Conservation (phyloP, 2,888 invertebrate genomes). For the Drepana falcataria region DNA sequence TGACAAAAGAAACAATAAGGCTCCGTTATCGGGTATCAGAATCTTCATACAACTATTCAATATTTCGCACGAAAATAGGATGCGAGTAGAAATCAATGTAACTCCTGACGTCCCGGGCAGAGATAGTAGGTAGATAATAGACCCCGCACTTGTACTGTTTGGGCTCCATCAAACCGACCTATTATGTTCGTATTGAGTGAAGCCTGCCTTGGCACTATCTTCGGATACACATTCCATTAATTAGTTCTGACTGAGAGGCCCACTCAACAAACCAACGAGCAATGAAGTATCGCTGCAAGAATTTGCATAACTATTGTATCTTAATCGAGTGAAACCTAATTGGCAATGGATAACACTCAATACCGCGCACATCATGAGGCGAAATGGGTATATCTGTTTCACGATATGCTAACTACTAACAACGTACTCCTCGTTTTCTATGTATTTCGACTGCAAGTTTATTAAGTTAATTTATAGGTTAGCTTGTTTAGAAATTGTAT, state of each 20-base stretch:
- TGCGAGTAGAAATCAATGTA: constrained; percentile 16
- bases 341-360: constrained; percentile 23
- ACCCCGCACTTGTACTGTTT: constrained; percentile 5
- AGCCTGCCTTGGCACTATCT: constrained; percentile 15
- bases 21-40: no score
- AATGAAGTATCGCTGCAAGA: constrained; percentile 36
- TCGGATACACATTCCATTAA: constrained; percentile 44
- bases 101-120: constrained; percentile 6
- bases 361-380: constrained; percentile 4
- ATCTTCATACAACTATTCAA: no score
- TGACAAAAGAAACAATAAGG: no score
- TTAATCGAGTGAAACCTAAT: constrained; percentile 34
- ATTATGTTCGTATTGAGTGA: constrained; percentile 19
- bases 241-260: constrained; percentile 36
- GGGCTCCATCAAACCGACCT: constrained; percentile 11
- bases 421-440: no score
- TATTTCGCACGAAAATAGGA: constrained; percentile 11
- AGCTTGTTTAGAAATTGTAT: no score
- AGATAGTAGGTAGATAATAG: constrained; percentile 15
- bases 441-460: no score
- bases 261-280: constrained; percentile 30
- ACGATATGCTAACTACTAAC: no score
- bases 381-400: not conserved
- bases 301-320: constrained; percentile 41
- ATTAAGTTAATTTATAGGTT: no score